These are phyloP conservation scores for Neostethus bicornis DNA, from an alignment of 2,797 vertebrate species.

Conservation along the genomic window DNA sequence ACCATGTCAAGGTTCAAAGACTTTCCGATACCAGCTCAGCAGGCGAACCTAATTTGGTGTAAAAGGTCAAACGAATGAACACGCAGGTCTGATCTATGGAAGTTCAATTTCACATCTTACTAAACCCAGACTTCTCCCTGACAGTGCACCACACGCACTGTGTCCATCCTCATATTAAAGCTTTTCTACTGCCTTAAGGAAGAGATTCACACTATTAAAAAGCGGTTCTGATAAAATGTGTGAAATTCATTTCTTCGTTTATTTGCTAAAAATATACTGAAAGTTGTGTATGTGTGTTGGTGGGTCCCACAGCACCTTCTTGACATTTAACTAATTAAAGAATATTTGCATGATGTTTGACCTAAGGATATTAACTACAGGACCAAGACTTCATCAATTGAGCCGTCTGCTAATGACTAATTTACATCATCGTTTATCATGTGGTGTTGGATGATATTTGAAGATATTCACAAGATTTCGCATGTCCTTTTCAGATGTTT, in stretches of 20 bases:
- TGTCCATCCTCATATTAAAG: no score
- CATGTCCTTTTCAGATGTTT: no score
- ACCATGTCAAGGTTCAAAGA: no score
- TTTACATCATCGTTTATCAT: constrained; percentile 17
- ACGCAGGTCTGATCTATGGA: neutral
- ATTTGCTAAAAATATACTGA: constrained; percentile 13
- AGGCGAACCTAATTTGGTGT: neutral
- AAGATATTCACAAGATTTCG: no score
- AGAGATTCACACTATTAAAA: neutral
- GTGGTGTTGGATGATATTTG: constrained; percentile 31
- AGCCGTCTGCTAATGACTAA: constrained; percentile 28
- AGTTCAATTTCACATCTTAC: neutral
- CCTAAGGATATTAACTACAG: constrained; percentile 43
- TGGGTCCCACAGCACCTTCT: constrained; percentile 13
- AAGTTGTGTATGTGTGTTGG: constrained; percentile 10
- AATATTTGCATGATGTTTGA: constrained; percentile 44
- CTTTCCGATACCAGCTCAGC: no score
- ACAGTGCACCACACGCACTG: no score
- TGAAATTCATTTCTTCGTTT: constrained; percentile 11
- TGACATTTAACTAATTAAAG: constrained; percentile 48
- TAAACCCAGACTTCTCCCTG: no score
- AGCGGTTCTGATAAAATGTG: constrained; percentile 4
- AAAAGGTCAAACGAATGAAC: neutral
- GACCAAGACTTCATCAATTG: constrained; percentile 37
- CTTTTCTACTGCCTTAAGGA: neutral